Evolutionary conservation across 2,888 invertebrate species (phyloP), one percentile per base, ranked within the genome.

Genomic region (Germaria angustata): DNA sequence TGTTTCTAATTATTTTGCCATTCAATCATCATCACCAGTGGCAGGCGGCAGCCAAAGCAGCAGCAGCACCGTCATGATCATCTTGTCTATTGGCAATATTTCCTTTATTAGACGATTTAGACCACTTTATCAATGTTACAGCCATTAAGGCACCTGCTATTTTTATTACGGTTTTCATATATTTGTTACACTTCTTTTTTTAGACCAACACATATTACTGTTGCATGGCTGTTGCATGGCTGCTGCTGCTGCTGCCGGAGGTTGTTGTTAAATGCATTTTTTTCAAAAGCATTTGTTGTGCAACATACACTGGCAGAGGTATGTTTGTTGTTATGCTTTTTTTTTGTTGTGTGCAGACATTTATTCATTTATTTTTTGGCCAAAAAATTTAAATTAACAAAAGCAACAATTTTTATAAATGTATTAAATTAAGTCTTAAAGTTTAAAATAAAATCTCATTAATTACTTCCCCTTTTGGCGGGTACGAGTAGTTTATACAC

Each of bases 381-480:
- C 24, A 63, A 65, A 49, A 65, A 72, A 7, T 51, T 36, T 2
- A 71, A 51, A 66, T 81, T 71, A 59, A 15, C 53, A 68, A 71
- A 77, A 72, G 65, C 57, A 28, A 28, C 17, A 65, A 24, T 24
- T 5, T 20, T 71, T 63, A 17, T 22, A 68, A 78, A 41, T 34
- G 34, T 44, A 36, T 66, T 73, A 46, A 69, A 63, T 39, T 69
- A 34, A 41, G 63, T 71, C 49, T 81, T 66, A 77, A 49, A 72
- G 32, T 72, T 68, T 66, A 20, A 61, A 66, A 66, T 22, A 82
- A 71, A 77, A 77, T 61, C 44, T 49, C 80, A 83, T 69, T 86
- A 86, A 86, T 86, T 85, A 85, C 85, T 86, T 86, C 85, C 85
- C 85, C 84, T 84, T 84, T 83, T 81, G 85, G 85, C 68, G 73